These are phyloP conservation scores for Flexamia atlantica DNA, from an alignment of 2,888 invertebrate genomes.

Conservation along the genomic window DNA sequence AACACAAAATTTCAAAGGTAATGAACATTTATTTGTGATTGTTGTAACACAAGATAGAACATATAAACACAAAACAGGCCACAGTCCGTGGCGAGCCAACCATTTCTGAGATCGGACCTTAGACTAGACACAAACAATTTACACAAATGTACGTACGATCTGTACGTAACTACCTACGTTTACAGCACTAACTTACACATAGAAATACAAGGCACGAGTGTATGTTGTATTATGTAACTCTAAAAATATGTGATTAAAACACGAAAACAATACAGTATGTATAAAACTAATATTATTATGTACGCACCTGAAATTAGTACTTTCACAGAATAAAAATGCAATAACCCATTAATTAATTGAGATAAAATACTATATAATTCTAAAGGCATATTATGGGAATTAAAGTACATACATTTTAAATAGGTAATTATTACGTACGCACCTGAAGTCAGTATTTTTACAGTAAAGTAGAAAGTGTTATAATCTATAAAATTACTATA, in stretches of 20 bases:
- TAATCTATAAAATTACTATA: too few species aligned
- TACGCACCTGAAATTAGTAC: too few species aligned
- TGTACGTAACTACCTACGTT: neutral
- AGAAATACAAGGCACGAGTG: conserved; percentile 22
- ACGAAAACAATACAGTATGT: too few species aligned
- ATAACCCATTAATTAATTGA: too few species aligned
- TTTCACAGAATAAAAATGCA: too few species aligned
- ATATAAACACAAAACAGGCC: conserved; percentile 40
- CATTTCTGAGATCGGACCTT: conserved; percentile 25
- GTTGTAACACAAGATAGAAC: conserved; percentile 37
- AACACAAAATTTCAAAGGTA: neutral
- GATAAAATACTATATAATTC: too few species aligned
- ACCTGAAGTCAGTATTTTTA: too few species aligned
- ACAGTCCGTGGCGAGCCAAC: conserved; percentile 20
- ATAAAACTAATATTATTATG: neutral
- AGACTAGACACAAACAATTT: conserved; percentile 32
- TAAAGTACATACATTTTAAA: too few species aligned
- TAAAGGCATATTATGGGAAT: too few species aligned
- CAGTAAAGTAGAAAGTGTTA: too few species aligned
- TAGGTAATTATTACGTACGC: too few species aligned
- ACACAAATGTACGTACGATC: conserved; percentile 5
- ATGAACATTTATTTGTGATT: conserved; percentile 45
- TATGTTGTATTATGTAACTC: neutral
- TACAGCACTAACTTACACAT: neutral
- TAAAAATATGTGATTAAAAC: neutral